Evolutionary conservation across 2,797 vertebrate species (phyloP), one percentile per base, ranked within the genome.

Genomic region (Helicolenus hilgendorfi): DNA sequence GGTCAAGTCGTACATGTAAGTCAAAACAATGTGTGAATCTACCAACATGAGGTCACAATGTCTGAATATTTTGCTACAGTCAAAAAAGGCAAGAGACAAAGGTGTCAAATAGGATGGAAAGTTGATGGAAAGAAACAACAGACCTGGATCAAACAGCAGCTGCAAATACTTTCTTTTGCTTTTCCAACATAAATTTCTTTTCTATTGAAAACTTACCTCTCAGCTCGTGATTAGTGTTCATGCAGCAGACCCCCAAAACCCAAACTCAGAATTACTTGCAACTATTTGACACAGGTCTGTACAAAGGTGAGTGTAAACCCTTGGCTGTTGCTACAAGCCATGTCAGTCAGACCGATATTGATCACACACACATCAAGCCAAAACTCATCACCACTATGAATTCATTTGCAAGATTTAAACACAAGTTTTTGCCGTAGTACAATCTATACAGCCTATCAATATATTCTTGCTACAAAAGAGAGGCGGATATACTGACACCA

Each of bases 41-140:
- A 91, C 92, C 92, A 83, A 94, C 87, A 93, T 88, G 93, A 94
- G 93, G 92, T 95, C 91, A 92, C 87, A 88, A 88, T 78, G 92
- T 95, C 85, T 75, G 89, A 91, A 93, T 90, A 89, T 79, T 92
- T 73, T 95, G 94, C 95, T 96, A 95, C 95, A 92, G 84, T 94
- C 89, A 91, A 92, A 93, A 83, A 92, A 92, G 84, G 84, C 81
- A 90, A 76, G 71, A 91, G 85, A 94, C 88, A 91, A 79, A 85
- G 69, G 81, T 74, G 86, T 87, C 80, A 83, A 84, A 88, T 31
- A 83, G 74, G 88, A 89, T 81, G 90, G 59, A 41, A 74, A 69
- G 70, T 71, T 75, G 41, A 84, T 77, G 89, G 77, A 82, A 71
- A 72, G 72, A 63, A 74, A 78, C n/a, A 53, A 70, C 88, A 94